Evolutionary conservation across 1,140 invertebrate genomes (phyloP), one percentile per base, ranked within the genome.

Genomic region (Mylabris phalerata): DNA sequence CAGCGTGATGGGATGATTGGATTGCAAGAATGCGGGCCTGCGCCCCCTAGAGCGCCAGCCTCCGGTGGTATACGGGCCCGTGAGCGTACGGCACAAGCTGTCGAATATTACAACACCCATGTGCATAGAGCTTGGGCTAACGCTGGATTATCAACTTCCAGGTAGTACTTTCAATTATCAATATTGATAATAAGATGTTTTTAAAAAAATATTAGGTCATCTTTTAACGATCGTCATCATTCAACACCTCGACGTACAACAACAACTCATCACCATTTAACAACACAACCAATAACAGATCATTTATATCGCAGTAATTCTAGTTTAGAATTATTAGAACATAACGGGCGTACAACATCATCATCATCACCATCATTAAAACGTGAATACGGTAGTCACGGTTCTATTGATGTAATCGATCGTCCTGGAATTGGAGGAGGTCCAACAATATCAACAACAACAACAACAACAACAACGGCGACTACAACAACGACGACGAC

Each of bases 311-410:
- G 81, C 42, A 82, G 80, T 65, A 83, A 82, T 70, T 82, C 80
- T 38, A 83, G 81, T 64, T 75, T 83, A 64, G 81, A 83, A 68
- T 74, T 83, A 66, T 48, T 73, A 13, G 73, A 75, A 54, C 69
- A 75, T 47, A 66, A 73, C 41, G 60, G 60, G 19, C 60, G 61
- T 32, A 50, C 64, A 11, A 63, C 68, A 19, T 67, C 69, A 32
- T 57, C 58, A 58, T 74, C 48, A 65, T 74, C 48, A 13, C 76
- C 77, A 42, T 73, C 75, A 39, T 65, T 82, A 38, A 75, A 79
- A 52, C 72, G 81, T 6, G 81, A 82, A 66, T 83, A 82, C 76
- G 81, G 81, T 32, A 80, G 79, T 65, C 80, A 82, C 71, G 80
- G 80, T 13, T 79, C 78, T 49, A 81, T 80, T 62, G 78, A 81